Conservation (phyloP, 2,797 vertebrate genomes). For the Microchirus variegatus region DNA sequence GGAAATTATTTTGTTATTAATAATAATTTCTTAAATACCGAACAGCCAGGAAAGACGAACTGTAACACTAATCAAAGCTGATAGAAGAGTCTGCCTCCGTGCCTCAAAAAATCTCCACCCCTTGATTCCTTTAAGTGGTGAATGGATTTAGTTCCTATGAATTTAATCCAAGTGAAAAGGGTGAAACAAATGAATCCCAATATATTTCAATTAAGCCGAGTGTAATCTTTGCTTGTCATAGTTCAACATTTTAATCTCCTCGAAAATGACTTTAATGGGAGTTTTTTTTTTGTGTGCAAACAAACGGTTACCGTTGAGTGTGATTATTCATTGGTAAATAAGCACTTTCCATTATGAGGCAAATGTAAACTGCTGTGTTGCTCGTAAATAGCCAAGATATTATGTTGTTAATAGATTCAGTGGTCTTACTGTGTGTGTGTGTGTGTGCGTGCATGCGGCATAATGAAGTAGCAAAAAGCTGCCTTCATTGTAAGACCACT, state of each 20-base stretch:
- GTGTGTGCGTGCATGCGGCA: conserved; percentile 34
- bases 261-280: conserved; percentile 26
- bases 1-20: conserved; percentile 88
- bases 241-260: conserved; percentile 36
- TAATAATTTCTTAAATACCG: conserved; percentile 86
- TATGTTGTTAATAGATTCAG: conserved; percentile 62
- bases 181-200: conserved; percentile 48
- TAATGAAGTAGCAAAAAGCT: conserved; percentile 74
- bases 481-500: conserved; percentile 70
- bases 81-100: conserved; percentile 78
- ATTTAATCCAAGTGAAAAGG: conserved; percentile 24
- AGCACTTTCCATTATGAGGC: conserved; percentile 46
- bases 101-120: conserved; percentile 58
- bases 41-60: conserved; percentile 81
- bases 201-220: conserved; percentile 47
- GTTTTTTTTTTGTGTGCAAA: conserved; percentile 46
- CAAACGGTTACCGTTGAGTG: conserved; percentile 40
- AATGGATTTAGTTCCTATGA: conserved; percentile 56
- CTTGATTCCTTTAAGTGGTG: conserved; percentile 60
- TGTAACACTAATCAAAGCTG: conserved; percentile 83
- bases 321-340: conserved; percentile 27
- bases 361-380: conserved; percentile 46
- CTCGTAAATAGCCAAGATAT: conserved; percentile 69
- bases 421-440: conserved; percentile 22
- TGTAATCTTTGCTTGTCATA: conserved; percentile 12